Base-by-base conservation (phyloP, 23 tunicate species). In the Styela clava region DNA sequence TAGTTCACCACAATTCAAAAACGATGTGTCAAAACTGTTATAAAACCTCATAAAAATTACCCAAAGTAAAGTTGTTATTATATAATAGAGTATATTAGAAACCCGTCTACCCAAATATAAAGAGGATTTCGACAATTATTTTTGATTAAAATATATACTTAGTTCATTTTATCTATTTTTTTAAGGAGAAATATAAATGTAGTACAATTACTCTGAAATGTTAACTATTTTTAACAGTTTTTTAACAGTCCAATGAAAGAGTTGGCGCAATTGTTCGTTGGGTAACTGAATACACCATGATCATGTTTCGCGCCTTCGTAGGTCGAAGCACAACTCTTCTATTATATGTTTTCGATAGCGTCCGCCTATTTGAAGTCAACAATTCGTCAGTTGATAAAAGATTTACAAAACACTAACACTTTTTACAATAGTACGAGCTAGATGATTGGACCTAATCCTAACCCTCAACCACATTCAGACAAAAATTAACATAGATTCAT, bases 361-460 rank as follows among this genome's bases (percentile, higher is more conserved):
- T 71, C 77, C 77, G 77, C 37, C 29, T 34, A 71, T 71, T 71
- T 71, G 77, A 71, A 71, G 35, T 71, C 77, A 44, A 44, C 56
- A 44, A 44, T 44, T 12, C 56, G 56, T 44, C 56, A 44, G 56
- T 44, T 44, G 9, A 44, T 44, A 44, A 44, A 44, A 44, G 56
- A 12, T 44, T 44, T 44, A 44, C 56, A 44, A 44, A 44, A 44
- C 56, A 44, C 9, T 7, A 12, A 44, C 56, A 44, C 9, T 12
- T 44, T 44, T 44, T 12, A 44, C 56, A 44, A 44, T 5, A 44
- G 56, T 44, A 12, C 56, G 56, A 7, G 56, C 56, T 44, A 12
- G 12, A 44, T 44, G 56, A 44, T 44, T 44, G 56, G 12, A 44
- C 56, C 7, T 44, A 5, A 44, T 44, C 9, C 12, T 44, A 44